Conservation (phyloP, 1,140 invertebrate genomes). For the Rhyzopertha dominica region DNA sequence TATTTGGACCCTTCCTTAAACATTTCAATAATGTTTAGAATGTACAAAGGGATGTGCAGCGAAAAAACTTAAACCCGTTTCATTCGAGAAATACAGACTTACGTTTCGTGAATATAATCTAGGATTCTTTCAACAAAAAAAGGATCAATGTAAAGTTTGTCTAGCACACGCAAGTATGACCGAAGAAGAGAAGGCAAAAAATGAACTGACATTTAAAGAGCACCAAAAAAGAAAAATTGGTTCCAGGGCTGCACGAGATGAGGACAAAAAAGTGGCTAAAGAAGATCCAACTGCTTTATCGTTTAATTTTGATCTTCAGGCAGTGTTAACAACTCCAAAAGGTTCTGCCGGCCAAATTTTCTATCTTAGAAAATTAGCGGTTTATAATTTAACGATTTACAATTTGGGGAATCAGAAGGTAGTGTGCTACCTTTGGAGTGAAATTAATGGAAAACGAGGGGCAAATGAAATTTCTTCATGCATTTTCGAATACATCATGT, state of each 20-base stretch:
- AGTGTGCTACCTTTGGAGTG: no score
- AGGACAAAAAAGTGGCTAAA: constrained; percentile 30
- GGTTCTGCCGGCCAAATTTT: constrained; percentile 40
- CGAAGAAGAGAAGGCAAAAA: constrained; percentile 15
- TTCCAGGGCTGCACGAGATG: constrained; percentile 23
- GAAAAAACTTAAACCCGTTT: constrained; percentile 17
- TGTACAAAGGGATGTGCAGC: constrained; percentile 22
- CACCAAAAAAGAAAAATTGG: constrained; percentile 23
- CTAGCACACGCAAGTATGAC: constrained; percentile 14
- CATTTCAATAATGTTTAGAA: constrained; percentile 20
- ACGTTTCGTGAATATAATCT: constrained; percentile 25
- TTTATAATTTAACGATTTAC: constrained; percentile 49
- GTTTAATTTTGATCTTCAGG: constrained; percentile 41
- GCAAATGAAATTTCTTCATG: constrained; percentile 46
- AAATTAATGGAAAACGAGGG: no score
- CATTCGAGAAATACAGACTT: constrained; percentile 19
- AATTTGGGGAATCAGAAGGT: no score
- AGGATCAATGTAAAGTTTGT: constrained; percentile 29
- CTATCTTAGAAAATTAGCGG: constrained; percentile 45
- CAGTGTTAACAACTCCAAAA: constrained; percentile 37
- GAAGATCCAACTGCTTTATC: constrained; percentile 15
- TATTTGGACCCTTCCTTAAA: constrained; percentile 18
- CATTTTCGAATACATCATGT: constrained; percentile 36
- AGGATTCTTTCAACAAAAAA: constrained; percentile 25
- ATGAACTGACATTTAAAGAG: constrained; percentile 15